phyloP scores from a whole-genome alignment of 2,888 invertebrate species.

The Drosophila tanythrix region DNA sequence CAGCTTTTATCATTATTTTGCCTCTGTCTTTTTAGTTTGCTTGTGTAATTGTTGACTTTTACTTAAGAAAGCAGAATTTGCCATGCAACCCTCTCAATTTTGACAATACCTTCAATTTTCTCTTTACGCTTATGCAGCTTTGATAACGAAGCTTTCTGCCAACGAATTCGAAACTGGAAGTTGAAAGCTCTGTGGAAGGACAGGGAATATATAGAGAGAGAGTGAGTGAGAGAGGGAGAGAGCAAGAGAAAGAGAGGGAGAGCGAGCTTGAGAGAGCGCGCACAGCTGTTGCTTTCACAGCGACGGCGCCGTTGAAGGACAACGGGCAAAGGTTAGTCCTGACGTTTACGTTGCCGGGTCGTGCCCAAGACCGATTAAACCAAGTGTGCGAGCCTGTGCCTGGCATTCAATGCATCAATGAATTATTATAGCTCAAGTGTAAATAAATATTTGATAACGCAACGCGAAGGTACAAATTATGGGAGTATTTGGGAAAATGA shows the following conservation, averaged over 20 bases:
- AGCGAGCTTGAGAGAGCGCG: conserved; percentile 47
- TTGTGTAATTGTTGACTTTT: not conserved
- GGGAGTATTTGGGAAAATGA: conserved; percentile 26
- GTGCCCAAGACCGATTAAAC: conserved; percentile 55
- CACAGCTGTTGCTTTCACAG: conserved; percentile 80
- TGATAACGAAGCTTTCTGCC: conserved; percentile 66
- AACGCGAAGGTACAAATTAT: conserved; percentile 32
- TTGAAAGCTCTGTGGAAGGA: conserved; percentile 51
- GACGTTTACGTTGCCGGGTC: conserved; percentile 78
- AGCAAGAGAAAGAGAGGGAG: conserved; percentile 1
- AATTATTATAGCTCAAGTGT: conserved; percentile 76
- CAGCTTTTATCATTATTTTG: not conserved
- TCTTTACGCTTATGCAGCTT: conserved; percentile 39
- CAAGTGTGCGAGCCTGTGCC: conserved; percentile 68
- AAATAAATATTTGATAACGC: conserved; percentile 74
- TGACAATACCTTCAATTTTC: conserved; percentile 16
- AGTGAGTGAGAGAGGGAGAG: conserved; percentile 5
- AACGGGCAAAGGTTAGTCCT: conserved; percentile 77
- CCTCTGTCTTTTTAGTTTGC: too few species aligned
- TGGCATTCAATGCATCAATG: conserved; percentile 73
- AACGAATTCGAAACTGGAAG: conserved; percentile 66
- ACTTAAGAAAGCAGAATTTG: not conserved
- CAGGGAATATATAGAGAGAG: conserved; percentile 12
- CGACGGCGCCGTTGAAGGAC: conserved; percentile 76
- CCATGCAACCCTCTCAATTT: conserved; percentile 22